Conservation (phyloP, 2,797 vertebrate genomes). For the Atherinosoma microstoma region DNA sequence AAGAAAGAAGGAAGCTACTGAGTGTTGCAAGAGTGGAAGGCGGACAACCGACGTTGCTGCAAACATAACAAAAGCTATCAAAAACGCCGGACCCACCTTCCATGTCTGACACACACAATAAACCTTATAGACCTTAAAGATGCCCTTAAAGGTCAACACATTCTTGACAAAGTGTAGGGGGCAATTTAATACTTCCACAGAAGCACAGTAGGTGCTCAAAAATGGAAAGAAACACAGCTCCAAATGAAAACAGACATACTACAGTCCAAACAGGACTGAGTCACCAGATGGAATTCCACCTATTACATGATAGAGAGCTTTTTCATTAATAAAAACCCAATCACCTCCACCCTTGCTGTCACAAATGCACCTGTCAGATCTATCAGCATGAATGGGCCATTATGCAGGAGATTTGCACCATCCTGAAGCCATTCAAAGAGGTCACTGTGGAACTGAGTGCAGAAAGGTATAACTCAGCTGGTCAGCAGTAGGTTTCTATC, state of each 20-base stretch:
- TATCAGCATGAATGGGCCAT: too few relatives aligned
- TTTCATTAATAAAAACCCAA: background rate
- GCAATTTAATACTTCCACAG: background rate
- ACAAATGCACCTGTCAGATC: too few relatives aligned
- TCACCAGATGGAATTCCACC: background rate
- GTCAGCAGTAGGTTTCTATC: too few relatives aligned
- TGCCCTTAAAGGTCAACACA: background rate
- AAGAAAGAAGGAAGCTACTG: background rate
- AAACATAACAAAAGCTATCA: background rate
- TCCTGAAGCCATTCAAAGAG: too few relatives aligned
- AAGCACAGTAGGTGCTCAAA: background rate
- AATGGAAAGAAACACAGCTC: background rate
- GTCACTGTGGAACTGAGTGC: too few relatives aligned
- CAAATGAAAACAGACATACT: background rate
- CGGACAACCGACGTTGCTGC: background rate
- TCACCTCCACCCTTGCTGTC: background rate
- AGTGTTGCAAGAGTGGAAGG: background rate
- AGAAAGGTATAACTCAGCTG: too few relatives aligned
- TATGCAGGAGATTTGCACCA: too few relatives aligned
- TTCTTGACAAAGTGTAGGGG: background rate
- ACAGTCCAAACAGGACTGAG: background rate
- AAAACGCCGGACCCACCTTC: background rate
- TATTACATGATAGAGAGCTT: background rate
- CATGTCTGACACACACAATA: background rate
- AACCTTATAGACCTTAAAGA: background rate